These are phyloP conservation scores for Melangyna quadrimaculata DNA, from an alignment of 2,888 invertebrate species.

Conservation along the genomic window DNA sequence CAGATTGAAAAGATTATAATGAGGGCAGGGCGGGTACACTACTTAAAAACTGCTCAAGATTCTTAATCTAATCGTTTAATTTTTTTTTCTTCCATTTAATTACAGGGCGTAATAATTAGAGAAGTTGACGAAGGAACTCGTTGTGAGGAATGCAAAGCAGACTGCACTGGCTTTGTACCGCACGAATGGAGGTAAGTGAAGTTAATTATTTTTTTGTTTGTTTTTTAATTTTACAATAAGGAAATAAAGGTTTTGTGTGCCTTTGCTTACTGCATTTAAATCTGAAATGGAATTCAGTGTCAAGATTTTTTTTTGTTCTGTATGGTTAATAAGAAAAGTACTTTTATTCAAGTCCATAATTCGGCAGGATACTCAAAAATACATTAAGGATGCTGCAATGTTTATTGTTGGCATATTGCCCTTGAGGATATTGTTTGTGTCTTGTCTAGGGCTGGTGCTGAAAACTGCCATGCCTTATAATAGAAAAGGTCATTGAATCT, in stretches of 20 bases:
- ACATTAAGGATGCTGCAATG: not conserved
- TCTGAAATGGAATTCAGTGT: not conserved
- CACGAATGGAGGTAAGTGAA: slow-evolving; percentile 94
- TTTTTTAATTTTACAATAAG: not conserved
- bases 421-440: not conserved
- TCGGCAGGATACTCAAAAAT: slow-evolving; percentile 22
- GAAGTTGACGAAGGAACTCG: slow-evolving; percentile 92
- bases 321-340: not conserved
- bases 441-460: not conserved
- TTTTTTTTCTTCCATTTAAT: slow-evolving; percentile 74
- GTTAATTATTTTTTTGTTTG: not conserved
- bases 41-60: slow-evolving; percentile 26
- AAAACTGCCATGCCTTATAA: not conserved
- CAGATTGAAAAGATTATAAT: slow-evolving; percentile 32
- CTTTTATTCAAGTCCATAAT: not conserved
- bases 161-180: slow-evolving; percentile 91
- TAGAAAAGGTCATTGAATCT: not conserved
- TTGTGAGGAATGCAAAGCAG: slow-evolving; percentile 90
- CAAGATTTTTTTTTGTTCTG: not conserved
- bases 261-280: not conserved
- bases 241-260: not conserved
- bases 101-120: slow-evolving; percentile 92
- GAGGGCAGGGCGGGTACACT: slow-evolving; percentile 8
- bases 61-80: slow-evolving; percentile 16
- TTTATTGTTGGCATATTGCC: slow-evolving; percentile 52